These are phyloP conservation scores for Huso huso DNA, from an alignment of 2,797 vertebrate genomes.

Conservation along the genomic window DNA sequence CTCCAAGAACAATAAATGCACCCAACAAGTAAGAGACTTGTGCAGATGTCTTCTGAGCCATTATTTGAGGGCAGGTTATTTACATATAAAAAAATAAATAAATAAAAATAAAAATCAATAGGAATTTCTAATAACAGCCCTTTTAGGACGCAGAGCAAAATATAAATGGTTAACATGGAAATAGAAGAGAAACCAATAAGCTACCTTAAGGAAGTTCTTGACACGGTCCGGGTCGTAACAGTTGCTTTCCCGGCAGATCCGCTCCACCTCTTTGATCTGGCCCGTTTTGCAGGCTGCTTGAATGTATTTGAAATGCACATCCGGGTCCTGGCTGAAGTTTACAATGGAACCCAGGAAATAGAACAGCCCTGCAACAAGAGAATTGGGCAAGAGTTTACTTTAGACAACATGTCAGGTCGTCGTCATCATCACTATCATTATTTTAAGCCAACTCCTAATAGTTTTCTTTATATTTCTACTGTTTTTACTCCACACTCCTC, in stretches of 20 bases:
- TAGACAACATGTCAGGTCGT: too few species aligned
- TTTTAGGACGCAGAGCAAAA: not conserved
- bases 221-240: constrained; percentile 75
- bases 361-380: constrained; percentile 61
- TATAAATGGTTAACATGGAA: not conserved
- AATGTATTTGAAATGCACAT: constrained; percentile 84
- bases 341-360: constrained; percentile 85
- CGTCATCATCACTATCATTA: too few species aligned
- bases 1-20: not conserved
- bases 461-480: too few species aligned
- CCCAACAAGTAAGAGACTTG: too few species aligned
- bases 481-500: too few species aligned
- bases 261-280: constrained; percentile 80
- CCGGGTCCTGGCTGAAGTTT: constrained; percentile 84
- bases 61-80: constrained; percentile 3
- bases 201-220: constrained; percentile 79
- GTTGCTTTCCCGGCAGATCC: constrained; percentile 77
- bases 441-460: too few species aligned
- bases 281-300: constrained; percentile 80
- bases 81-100: constrained; percentile 48
- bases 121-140: too few species aligned
- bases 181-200: not conserved
- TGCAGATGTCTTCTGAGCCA: too few species aligned
- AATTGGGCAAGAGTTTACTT: too few species aligned
- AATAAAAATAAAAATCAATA: too few species aligned